A percentile compares a stretch with the other conserved stretches of the same genome.
Conservation (phyloP, 2,888 invertebrate species). For the Xanthia icteritia region DNA sequence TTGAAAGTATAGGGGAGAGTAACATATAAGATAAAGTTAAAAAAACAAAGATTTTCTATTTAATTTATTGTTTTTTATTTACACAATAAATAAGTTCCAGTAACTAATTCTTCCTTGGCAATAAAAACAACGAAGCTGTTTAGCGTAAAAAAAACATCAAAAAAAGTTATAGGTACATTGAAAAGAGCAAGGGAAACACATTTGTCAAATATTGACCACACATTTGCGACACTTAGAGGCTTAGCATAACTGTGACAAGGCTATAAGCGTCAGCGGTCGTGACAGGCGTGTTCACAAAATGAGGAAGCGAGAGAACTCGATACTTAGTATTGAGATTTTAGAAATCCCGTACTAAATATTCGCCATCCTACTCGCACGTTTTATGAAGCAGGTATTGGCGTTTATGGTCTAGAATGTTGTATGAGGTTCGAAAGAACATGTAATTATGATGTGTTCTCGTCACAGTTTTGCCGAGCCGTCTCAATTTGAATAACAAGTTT, state of each 20-base stretch:
- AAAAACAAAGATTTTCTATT: constrained; percentile 60
- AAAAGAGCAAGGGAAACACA: constrained; percentile 16
- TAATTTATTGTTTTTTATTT: constrained; percentile 79
- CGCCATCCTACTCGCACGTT: background rate
- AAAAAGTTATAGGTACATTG: constrained; percentile 37
- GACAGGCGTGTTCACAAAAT: background rate
- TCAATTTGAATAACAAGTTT: constrained; percentile 28
- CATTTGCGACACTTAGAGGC: constrained; percentile 1
- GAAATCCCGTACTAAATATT: background rate
- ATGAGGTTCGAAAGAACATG: constrained; percentile 15
- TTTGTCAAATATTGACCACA: constrained; percentile 22
- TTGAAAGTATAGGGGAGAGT: background rate
- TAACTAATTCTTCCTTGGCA: constrained; percentile 65
- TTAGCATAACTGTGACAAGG: constrained; percentile 24
- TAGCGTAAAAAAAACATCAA: constrained; percentile 48
- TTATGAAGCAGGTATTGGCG: background rate
- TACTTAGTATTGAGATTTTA: background rate
- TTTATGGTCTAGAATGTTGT: constrained; percentile 2
- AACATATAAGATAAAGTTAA: constrained; percentile 48
- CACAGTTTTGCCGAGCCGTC: constrained; percentile 6
- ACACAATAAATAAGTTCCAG: constrained; percentile 78
- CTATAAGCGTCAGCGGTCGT: background rate
- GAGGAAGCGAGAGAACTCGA: background rate
- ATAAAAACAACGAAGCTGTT: constrained; percentile 61
- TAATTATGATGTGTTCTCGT: background rate